A percentile compares a stretch with the other conserved stretches of the same genome.
Conservation (phyloP, 2,797 vertebrate genomes). For the Acridotheres tristis region DNA sequence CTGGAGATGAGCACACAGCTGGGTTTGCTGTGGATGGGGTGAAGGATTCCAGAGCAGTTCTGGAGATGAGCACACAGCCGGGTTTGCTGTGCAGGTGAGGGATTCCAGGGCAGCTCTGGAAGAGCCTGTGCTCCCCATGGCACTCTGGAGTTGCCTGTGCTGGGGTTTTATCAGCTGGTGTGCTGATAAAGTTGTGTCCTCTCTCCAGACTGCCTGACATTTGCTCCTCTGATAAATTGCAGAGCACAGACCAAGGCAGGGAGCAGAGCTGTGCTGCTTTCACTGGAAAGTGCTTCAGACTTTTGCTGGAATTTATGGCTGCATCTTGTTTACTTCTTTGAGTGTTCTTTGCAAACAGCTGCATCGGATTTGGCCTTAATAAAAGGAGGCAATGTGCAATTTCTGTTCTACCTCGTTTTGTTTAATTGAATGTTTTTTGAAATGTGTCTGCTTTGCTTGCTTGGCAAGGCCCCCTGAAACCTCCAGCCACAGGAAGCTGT, state of each 20-base stretch:
- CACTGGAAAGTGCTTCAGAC: neutral
- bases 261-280: neutral
- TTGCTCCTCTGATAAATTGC: neutral
- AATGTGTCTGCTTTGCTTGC: neutral
- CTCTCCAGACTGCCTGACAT: neutral
- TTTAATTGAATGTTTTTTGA: neutral
- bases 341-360: neutral
- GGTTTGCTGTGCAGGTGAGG: neutral
- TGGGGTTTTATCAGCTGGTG: neutral
- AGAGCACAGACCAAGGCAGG: neutral
- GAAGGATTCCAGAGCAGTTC: fast-evolving
- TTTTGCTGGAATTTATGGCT: fast-evolving
- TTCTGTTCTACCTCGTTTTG: neutral
- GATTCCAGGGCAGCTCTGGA: fast-evolving
- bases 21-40: neutral
- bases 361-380: neutral
- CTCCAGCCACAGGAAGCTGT: neutral
- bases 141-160: fast-evolving
- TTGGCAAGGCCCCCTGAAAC: neutral
- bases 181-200: neutral
- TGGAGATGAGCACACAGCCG: fast-evolving
- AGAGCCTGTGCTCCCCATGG: fast-evolving
- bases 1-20: fast-evolving
- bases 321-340: neutral
- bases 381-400: neutral